Conservation (phyloP, 1,140 invertebrate genomes). For the Phthorimaea operculella region DNA sequence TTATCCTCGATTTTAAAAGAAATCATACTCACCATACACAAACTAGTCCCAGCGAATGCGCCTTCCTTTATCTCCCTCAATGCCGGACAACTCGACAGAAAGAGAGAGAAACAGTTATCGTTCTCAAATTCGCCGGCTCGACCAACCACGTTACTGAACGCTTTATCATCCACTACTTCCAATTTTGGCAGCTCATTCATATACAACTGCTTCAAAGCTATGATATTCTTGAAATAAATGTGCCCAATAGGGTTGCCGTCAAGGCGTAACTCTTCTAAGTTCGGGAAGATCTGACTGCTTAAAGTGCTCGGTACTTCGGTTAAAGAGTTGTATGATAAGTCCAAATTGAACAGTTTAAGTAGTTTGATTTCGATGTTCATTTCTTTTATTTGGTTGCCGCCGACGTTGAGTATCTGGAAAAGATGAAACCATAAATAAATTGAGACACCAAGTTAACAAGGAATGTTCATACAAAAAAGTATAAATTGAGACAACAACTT, state of each 20-base stretch:
- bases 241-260: conserved; percentile 59
- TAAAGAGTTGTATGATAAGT: conserved; percentile 57
- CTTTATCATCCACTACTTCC: conserved; percentile 42
- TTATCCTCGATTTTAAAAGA: too few species aligned
- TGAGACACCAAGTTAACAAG: too few species aligned
- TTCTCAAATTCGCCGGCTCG: conserved; percentile 28
- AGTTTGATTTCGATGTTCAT: conserved; percentile 46
- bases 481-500: too few species aligned
- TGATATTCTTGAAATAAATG: conserved; percentile 58
- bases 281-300: conserved; percentile 44
- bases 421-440: conserved; percentile 11
- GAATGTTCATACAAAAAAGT: too few species aligned
- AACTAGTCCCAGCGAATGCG: conserved; percentile 50
- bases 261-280: conserved; percentile 48
- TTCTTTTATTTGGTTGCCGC: conserved; percentile 54
- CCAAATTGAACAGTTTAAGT: conserved; percentile 46
- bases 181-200: conserved; percentile 51
- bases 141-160: conserved; percentile 56
- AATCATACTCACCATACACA: conserved; percentile 53
- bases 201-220: conserved; percentile 50
- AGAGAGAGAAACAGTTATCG: conserved; percentile 51
- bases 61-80: conserved; percentile 45
- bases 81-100: conserved; percentile 45
- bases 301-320: conserved; percentile 48
- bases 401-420: conserved; percentile 55